A percentile compares a stretch with the other conserved stretches of the same genome.
Evolutionary conservation across 2,797 vertebrate species (phyloP).

Genomic region (Podarcis siculus): DNA sequence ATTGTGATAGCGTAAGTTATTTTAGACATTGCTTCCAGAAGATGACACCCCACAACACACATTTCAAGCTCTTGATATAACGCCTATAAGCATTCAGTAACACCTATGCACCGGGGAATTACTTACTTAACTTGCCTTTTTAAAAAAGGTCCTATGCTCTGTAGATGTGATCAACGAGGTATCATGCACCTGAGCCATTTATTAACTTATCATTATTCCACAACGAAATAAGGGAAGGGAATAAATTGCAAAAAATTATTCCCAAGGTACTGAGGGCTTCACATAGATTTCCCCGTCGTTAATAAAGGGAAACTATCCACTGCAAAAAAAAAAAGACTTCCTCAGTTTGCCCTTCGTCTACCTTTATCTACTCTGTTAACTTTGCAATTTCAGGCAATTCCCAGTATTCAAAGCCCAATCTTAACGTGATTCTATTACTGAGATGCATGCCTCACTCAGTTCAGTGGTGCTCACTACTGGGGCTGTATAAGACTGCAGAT

Average conservation of each 20-base stretch:
- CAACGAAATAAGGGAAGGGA: neutral
- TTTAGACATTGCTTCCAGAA: conserved; percentile 15
- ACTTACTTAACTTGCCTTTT: neutral
- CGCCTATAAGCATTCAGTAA: neutral
- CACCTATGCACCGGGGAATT: neutral
- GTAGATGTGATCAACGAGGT: neutral
- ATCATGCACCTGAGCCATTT: neutral
- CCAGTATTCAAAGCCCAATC: too few relatives aligned
- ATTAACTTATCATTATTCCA: neutral
- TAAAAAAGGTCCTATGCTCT: neutral
- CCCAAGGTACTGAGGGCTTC: neutral
- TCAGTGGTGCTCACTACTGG: too few relatives aligned
- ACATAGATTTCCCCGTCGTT: neutral
- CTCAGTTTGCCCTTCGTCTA: neutral
- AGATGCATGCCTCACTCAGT: too few relatives aligned
- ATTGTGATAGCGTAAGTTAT: conserved; percentile 50
- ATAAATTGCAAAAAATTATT: neutral
- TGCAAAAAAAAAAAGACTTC: neutral
- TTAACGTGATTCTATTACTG: too few relatives aligned
- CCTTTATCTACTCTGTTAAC: neutral
- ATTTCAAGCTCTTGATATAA: neutral
- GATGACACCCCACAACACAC: neutral
- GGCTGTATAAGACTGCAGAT: neutral
- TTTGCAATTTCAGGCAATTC: too few relatives aligned
- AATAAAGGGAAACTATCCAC: neutral